Percentiles rank a stretch among this genome's conserved stretches.
Evolutionary conservation across 2,888 invertebrate species (phyloP).

Genomic region (Agriopis leucophaearia): DNA sequence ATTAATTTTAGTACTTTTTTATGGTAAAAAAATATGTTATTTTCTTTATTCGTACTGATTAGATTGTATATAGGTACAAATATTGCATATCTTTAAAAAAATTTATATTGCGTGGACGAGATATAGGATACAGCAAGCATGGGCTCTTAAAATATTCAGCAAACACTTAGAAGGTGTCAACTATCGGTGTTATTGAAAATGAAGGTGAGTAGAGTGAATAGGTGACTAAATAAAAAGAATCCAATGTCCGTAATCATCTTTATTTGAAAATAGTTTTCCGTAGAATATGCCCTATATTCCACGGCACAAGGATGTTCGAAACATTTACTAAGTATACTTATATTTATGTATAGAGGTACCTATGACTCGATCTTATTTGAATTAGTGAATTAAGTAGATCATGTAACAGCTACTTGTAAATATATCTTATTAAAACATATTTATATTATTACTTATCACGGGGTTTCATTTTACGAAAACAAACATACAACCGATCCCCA

Average conservation of each 20-base stretch:
- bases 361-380: background rate
- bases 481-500: background rate
- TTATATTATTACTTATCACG: constrained; percentile 2
- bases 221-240: constrained; percentile 40
- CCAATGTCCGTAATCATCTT: constrained; percentile 58
- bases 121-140: too few species aligned
- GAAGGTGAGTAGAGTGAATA: too few species aligned
- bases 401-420: background rate
- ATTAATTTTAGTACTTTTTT: too few species aligned
- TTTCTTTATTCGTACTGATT: too few species aligned
- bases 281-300: constrained; percentile 51
- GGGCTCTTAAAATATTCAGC: too few species aligned
- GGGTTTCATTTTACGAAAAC: constrained; percentile 10
- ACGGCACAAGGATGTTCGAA: constrained; percentile 33
- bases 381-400: background rate
- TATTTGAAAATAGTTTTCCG: constrained; percentile 70
- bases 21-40: too few species aligned
- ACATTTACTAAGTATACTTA: constrained; percentile 3
- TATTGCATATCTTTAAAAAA: too few species aligned
- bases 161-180: too few species aligned
- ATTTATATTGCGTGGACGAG: too few species aligned
- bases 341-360: background rate
- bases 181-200: too few species aligned
- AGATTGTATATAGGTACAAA: too few species aligned
- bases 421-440: background rate